Base-by-base conservation (phyloP, 2,888 invertebrate species). In the Clanis bilineata region DNA sequence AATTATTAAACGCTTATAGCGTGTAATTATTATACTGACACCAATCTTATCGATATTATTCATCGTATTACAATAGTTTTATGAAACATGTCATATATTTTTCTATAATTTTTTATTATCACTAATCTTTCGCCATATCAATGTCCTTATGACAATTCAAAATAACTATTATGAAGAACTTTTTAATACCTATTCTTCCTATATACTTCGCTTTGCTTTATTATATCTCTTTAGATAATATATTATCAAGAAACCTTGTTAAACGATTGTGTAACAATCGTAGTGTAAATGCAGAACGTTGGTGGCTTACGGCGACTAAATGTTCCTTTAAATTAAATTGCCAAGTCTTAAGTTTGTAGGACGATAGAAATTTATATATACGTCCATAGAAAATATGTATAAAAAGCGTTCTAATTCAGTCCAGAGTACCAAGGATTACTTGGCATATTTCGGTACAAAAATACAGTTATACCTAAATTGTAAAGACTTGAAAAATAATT, bases 141-240 rank as follows among this genome's bases (percentile, higher is more conserved):
- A 51, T 51, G 51, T 51, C 32, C 15, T 28, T 51, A 25, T 21
- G 32, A 32, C 51, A 10, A 28, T 10, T 28, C 47, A 28, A 28
- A 15, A 15, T 47, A 28, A 25, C 6, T 6, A 18, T 28, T 28
- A 51, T 32, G 15, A 51, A 12, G 4, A 22, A 0, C 3, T 4
- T 15, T 47, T 47, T 28, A 28, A 15, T 47, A 28, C 9, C 28
- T 2, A 15, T 47, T 9, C 23, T 28, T 32, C 28, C 18, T 45
- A 51, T 47, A 51, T 51, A 18, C 51, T 51, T 51, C 15, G 51
- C 51, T 51, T 51, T 51, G 51, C 51, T 51, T 51, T n/a, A n/a
- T 32, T 51, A 32, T 18, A 51, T 18, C 18, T 10, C 10, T 21
- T 51, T 18, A 51, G 32, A 10, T 10, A 32, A 32, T 32, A 15